phyloP scores from a whole-genome alignment of 2,888 invertebrate genomes.

The Dicyrtoma fusca region DNA sequence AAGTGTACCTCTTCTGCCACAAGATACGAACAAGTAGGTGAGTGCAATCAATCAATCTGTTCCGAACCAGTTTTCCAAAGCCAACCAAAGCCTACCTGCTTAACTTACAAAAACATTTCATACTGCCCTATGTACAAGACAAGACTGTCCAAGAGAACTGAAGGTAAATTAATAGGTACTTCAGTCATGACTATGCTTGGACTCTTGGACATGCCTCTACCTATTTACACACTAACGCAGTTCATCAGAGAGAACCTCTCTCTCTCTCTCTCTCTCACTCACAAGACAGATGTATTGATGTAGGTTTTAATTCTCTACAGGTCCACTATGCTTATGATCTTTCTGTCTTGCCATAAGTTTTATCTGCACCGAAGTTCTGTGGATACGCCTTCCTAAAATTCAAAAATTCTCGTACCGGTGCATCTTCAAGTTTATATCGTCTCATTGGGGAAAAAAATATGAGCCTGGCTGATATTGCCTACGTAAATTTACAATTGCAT shows the following conservation, averaged over 20 bases:
- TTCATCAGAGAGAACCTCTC: conserved; percentile 4
- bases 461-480: background rate
- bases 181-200: background rate
- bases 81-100: background rate
- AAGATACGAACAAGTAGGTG: conserved; percentile 30
- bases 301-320: conserved; percentile 1
- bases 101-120: no score
- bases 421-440: background rate
- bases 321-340: no score
- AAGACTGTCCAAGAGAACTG: background rate
- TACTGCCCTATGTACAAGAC: no score
- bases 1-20: conserved; percentile 1
- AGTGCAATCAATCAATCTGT: conserved; percentile 41
- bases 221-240: conserved; percentile 33
- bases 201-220: conserved; percentile 3
- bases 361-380: no score
- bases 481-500: conserved; percentile 19
- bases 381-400: no score
- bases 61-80: conserved; percentile 39
- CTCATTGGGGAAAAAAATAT: background rate
- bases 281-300: conserved; percentile 11
- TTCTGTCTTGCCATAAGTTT: no score
- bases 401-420: no score
- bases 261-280: no score
- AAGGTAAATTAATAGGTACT: conserved; percentile 30